Evolutionary conservation across 2,113 vertebrate species (phyloP), one percentile per base, ranked within the genome.

Genomic region (Pogonocichla stellata): DNA sequence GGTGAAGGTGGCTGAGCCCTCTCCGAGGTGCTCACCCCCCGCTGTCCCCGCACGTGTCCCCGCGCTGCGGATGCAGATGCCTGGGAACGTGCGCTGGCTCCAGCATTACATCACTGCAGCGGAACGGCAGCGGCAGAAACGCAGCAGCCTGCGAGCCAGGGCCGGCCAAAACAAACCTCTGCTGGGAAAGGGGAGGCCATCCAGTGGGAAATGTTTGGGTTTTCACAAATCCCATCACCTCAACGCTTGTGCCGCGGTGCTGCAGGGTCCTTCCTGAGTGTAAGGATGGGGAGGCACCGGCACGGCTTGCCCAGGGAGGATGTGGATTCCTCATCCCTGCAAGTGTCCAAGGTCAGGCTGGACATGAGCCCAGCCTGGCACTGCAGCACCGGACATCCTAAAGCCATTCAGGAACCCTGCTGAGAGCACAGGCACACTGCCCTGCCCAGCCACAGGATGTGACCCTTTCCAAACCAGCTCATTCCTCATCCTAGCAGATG

Each of bases 221-320:
- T 86, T 65, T 34, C 77, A 54, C 16, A 38, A 34, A 34, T 40
- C 14, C 23, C 38, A 3, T 20, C 56, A 7, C 33, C 48, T 19
- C 56, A 9, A 3, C 19, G 0, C 11, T 58, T 6, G 56, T 61
- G 29, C 62, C 8, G 3, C 0, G 0, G 15, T 53, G 33, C 66
- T 43, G 51, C 45, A 17, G 14, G 34, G 57, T 42, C 25, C 25
- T 12, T 31, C 14, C 17, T 2, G 9, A 5, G 5, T 8, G 3
- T 0, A 0, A 36, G 38, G 51, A 19, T 17, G 51, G 60, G 23
- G 77, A 73, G 28, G 43, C 11, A 9, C 26, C 5, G 72, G 43
- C 53, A 15, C 33, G 8, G 50, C n/a, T 14, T 5, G 12, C 28
- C 28, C 64, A 4, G 86, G 26, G 51, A 25, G 4, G 36, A 5